phyloP scores from a whole-genome alignment of 2,888 invertebrate species.

The Dryobota labecula region DNA sequence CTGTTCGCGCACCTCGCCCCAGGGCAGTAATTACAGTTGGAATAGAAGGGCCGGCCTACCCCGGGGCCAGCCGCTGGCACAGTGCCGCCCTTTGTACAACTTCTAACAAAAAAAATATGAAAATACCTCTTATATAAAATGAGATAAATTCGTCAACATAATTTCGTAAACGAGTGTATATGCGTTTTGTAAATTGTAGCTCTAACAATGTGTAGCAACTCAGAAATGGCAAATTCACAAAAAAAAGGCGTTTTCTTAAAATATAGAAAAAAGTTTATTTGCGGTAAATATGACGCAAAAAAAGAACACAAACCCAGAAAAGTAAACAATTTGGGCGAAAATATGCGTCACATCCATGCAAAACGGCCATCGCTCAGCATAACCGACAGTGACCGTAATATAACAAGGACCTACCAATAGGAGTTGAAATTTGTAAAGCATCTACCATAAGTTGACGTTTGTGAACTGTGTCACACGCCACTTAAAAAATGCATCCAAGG shows the following conservation, averaged over 20 bases:
- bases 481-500: not conserved
- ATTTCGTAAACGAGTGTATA: constrained; percentile 17
- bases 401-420: not conserved
- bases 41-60: constrained; percentile 68
- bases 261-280: no score
- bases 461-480: not conserved
- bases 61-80: constrained; percentile 62
- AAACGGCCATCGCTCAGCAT: no score
- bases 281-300: no score
- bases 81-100: constrained; percentile 62
- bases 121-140: constrained; percentile 30
- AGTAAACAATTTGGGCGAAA: no score
- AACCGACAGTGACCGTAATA: no score
- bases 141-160: constrained; percentile 27
- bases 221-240: not conserved
- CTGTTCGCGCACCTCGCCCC: constrained; percentile 57
- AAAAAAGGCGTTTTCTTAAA: not conserved
- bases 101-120: constrained; percentile 45
- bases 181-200: not conserved
- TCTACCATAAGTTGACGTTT: not conserved
- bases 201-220: not conserved
- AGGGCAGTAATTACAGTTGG: constrained; percentile 72
- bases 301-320: no score
- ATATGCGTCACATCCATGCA: no score
- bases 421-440: not conserved